These are phyloP conservation scores for Hyposoter dolosus DNA, from an alignment of 2,888 invertebrate genomes.

Conservation along the genomic window DNA sequence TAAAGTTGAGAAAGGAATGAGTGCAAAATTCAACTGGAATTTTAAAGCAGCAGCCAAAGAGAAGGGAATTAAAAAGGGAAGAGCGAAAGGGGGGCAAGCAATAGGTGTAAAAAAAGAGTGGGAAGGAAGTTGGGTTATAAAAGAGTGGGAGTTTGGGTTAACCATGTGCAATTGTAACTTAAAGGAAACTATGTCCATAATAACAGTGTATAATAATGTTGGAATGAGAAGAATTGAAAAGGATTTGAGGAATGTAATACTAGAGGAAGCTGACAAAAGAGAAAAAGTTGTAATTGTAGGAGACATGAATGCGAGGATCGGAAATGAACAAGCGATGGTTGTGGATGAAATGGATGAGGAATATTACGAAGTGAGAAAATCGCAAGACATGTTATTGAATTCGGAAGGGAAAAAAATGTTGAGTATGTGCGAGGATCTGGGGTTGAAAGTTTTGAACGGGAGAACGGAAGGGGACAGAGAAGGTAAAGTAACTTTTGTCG, in stretches of 20 bases:
- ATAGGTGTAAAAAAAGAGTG: slow-evolving; percentile 26
- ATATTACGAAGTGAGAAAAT: neutral
- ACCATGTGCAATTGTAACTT: slow-evolving; percentile 20
- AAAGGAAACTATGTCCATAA: slow-evolving; percentile 26
- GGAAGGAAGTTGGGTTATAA: neutral
- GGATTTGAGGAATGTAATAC: neutral
- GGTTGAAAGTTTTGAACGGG: neutral
- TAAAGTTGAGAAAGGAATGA: neutral
- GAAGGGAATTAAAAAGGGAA: slow-evolving; percentile 35
- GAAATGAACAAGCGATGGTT: too few relatives aligned
- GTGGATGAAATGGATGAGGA: too few relatives aligned
- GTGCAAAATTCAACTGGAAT: slow-evolving; percentile 7
- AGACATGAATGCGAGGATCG: too few relatives aligned
- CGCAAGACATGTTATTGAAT: slow-evolving; percentile 15
- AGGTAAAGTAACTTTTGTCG: too few relatives aligned
- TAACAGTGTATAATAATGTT: slow-evolving; percentile 33
- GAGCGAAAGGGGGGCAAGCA: slow-evolving; percentile 33
- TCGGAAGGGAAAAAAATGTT: slow-evolving; percentile 31
- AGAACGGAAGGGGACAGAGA: too few relatives aligned
- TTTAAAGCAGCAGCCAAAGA: slow-evolving; percentile 16
- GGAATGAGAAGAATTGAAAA: neutral
- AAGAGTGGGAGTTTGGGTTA: slow-evolving; percentile 20
- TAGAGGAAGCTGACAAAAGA: neutral
- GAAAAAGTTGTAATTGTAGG: too few relatives aligned
- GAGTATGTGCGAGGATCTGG: slow-evolving; percentile 20